A percentile compares a stretch with the other conserved stretches of the same genome.
Evolutionary conservation across 2,888 invertebrate species (phyloP).

Genomic region (Linnaemya tessellans): DNA sequence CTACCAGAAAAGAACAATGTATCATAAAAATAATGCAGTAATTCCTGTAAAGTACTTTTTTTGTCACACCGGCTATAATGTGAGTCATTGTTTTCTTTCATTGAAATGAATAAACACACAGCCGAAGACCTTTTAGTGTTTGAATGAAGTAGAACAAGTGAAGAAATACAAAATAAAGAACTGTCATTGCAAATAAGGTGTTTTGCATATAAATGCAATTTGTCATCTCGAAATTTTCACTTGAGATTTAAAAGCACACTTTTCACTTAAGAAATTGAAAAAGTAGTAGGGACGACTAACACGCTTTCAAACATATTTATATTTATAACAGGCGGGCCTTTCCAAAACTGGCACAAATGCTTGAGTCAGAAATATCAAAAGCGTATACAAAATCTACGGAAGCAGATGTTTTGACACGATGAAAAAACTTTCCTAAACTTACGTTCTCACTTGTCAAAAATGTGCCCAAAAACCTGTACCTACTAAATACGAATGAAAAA

Average conservation of each 20-base stretch:
- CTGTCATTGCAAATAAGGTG: constrained; percentile 64
- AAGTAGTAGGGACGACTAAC: not conserved
- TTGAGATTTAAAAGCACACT: constrained; percentile 64
- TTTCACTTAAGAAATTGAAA: constrained; percentile 68
- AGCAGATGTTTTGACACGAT: too few relatives aligned
- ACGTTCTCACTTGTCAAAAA: too few relatives aligned
- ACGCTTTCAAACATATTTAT: too few relatives aligned
- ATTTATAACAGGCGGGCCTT: not conserved
- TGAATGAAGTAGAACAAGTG: constrained; percentile 11
- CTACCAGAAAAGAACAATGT: constrained; percentile 39
- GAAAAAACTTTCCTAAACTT: too few relatives aligned
- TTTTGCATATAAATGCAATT: constrained; percentile 74
- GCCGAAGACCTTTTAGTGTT: constrained; percentile 41
- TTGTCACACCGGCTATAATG: not conserved
- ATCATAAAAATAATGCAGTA: constrained; percentile 54
- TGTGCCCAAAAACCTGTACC: too few relatives aligned
- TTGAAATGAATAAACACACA: constrained; percentile 41
- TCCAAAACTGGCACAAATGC: not conserved
- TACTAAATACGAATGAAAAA: too few relatives aligned
- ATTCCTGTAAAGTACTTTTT: constrained; percentile 45
- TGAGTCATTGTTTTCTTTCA: constrained; percentile 23
- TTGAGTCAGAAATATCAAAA: not conserved
- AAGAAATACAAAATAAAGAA: constrained; percentile 43
- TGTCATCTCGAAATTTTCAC: constrained; percentile 74
- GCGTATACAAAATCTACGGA: too few relatives aligned